phyloP scores from a whole-genome alignment of 2,113 vertebrate genomes.

The Pitta sordida region DNA sequence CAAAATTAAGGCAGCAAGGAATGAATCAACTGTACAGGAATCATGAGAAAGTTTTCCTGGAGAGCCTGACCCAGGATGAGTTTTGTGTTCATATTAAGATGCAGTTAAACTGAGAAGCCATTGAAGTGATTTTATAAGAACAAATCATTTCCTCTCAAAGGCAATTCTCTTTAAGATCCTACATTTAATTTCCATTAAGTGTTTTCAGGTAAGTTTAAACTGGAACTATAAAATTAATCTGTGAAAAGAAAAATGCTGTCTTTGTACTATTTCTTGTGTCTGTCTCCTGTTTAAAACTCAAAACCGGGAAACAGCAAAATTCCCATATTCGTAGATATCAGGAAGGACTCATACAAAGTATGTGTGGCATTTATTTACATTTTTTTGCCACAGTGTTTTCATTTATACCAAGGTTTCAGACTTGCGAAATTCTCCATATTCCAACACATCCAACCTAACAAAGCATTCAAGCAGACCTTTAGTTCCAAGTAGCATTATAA shows the following conservation, averaged over 20 bases:
- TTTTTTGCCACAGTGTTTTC: not conserved
- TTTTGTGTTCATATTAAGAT: not conserved
- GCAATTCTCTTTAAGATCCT: not conserved
- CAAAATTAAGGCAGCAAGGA: not conserved
- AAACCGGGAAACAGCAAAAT: not conserved
- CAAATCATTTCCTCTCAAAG: not conserved
- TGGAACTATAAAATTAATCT: not conserved
- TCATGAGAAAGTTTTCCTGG: not conserved
- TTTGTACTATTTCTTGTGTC: not conserved
- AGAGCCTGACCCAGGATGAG: not conserved
- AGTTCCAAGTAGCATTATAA: not conserved
- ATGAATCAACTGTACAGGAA: not conserved
- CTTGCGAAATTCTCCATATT: not conserved
- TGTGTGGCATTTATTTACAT: not conserved
- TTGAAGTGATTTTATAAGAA: not conserved
- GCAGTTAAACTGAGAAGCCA: not conserved
- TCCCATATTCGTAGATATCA: not conserved
- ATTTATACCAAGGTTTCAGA: not conserved
- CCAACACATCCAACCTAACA: not conserved
- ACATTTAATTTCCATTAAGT: not conserved
- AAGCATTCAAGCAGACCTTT: not conserved
- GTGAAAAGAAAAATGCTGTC: not conserved
- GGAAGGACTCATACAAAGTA: not conserved
- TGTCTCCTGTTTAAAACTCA: not conserved
- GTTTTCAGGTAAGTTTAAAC: not conserved